Percentiles rank a stretch among this genome's conserved stretches.
Conservation (phyloP, 2,113 vertebrate genomes). For the Fukomys damarensis region DNA sequence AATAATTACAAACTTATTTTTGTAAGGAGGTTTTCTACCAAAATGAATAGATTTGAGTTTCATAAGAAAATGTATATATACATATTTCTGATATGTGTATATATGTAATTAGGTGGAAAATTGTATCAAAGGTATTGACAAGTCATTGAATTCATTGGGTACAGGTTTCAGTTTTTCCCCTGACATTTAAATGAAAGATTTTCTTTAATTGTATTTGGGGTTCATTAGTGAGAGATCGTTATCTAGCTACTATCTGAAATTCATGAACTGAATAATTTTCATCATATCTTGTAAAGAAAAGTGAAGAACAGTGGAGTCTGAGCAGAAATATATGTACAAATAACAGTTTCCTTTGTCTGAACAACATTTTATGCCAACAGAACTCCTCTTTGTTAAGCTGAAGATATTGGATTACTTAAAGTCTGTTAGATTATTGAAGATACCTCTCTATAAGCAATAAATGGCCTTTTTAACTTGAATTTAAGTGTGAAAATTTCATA, state of each 20-base stretch:
- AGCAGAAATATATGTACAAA: neutral
- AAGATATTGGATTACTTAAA: neutral
- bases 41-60: neutral
- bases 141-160: neutral
- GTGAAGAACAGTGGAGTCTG: neutral
- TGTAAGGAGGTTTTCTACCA: neutral
- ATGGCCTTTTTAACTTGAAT: neutral
- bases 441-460: neutral
- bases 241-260: neutral
- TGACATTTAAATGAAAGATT: neutral
- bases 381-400: neutral
- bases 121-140: neutral
- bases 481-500: neutral
- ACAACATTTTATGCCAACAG: neutral
- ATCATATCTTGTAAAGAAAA: neutral
- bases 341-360: neutral
- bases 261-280: neutral
- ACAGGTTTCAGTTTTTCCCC: neutral
- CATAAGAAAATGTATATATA: neutral
- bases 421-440: neutral
- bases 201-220: neutral
- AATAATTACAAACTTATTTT: slow-evolving; percentile 2
- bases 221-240: neutral
- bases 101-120: neutral
- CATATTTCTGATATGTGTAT: neutral